A percentile compares a stretch with the other conserved stretches of the same genome.
These are phyloP conservation scores for Tyria jacobaeae DNA, from an alignment of 2,888 invertebrate genomes.

Conservation along the genomic window DNA sequence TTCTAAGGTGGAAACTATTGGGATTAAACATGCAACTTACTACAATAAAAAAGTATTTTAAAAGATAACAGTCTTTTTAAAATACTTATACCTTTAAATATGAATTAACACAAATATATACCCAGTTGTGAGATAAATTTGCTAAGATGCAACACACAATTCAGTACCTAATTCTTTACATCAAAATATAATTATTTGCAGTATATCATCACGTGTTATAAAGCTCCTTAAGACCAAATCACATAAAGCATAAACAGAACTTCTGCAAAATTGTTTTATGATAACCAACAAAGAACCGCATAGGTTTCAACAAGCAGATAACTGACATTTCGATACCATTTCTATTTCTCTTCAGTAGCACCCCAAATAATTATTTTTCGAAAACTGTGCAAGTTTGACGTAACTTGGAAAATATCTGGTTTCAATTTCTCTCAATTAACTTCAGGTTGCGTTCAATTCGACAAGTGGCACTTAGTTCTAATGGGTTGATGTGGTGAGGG, in stretches of 20 bases:
- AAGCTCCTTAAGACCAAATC: background rate
- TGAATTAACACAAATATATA: too few species aligned
- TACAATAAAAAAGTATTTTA: too few species aligned
- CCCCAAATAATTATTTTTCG: slow-evolving; percentile 39
- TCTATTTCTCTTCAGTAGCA: slow-evolving; percentile 19
- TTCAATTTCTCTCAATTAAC: slow-evolving; percentile 78
- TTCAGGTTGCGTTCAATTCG: slow-evolving; percentile 73
- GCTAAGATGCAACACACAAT: too few species aligned
- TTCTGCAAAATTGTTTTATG: slow-evolving; percentile 17
- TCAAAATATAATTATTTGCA: too few species aligned
- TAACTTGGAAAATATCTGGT: slow-evolving; percentile 66
- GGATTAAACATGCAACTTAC: too few species aligned
- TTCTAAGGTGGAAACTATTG: too few species aligned
- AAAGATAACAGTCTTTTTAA: too few species aligned
- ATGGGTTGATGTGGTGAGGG: slow-evolving; percentile 65
- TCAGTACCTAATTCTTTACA: too few species aligned
- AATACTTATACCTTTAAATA: too few species aligned
- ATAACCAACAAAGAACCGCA: slow-evolving; percentile 13
- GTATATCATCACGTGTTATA: too few species aligned
- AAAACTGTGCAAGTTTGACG: slow-evolving; percentile 52
- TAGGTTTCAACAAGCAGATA: slow-evolving; percentile 24
- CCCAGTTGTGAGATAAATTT: too few species aligned
- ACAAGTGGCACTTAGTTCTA: slow-evolving; percentile 73
- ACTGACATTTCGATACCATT: slow-evolving; percentile 28
- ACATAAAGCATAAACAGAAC: background rate